A percentile compares a stretch with the other conserved stretches of the same genome.
These are phyloP conservation scores for Pocillopora grandis DNA, from an alignment of 92 coral and sea anemone species.

Conservation along the genomic window DNA sequence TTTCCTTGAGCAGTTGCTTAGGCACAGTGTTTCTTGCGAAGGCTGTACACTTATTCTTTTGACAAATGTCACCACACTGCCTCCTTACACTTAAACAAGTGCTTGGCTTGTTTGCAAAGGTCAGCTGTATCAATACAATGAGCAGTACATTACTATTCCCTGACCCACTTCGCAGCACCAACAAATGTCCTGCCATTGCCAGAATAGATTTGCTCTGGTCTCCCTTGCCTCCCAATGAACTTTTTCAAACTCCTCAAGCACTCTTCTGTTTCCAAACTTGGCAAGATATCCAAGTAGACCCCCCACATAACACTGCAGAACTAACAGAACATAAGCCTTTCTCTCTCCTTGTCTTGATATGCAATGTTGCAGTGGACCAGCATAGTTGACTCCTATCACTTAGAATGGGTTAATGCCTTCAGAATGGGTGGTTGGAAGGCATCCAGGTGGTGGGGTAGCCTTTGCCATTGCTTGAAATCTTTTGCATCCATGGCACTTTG, in stretches of 20 bases:
- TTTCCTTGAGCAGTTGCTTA: neutral
- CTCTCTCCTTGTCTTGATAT: neutral
- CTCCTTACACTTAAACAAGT: slow-evolving; percentile 16
- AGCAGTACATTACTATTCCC: slow-evolving; percentile 16
- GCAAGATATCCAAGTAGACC: slow-evolving; percentile 10
- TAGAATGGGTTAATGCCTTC: too few species aligned
- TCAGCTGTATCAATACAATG: neutral
- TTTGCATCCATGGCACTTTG: neutral
- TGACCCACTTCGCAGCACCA: slow-evolving; percentile 20
- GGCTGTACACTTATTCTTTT: neutral
- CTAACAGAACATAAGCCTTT: neutral
- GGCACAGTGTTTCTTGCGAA: slow-evolving; percentile 11
- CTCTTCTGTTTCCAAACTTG: slow-evolving; percentile 5
- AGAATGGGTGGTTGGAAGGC: neutral
- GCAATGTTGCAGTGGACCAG: neutral
- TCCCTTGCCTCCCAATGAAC: slow-evolving; percentile 21
- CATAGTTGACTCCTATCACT: too few species aligned
- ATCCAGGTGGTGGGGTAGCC: slow-evolving; percentile 4
- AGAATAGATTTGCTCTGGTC: slow-evolving; percentile 9
- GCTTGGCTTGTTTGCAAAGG: neutral
- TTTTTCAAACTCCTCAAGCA: slow-evolving; percentile 9
- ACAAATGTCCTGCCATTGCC: slow-evolving; percentile 15
- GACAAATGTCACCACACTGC: neutral
- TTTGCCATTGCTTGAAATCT: slow-evolving; percentile 10
- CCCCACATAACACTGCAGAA: slow-evolving; percentile 1